phyloP scores from a whole-genome alignment of 1,140 invertebrate species.

The Magallana angulata region DNA sequence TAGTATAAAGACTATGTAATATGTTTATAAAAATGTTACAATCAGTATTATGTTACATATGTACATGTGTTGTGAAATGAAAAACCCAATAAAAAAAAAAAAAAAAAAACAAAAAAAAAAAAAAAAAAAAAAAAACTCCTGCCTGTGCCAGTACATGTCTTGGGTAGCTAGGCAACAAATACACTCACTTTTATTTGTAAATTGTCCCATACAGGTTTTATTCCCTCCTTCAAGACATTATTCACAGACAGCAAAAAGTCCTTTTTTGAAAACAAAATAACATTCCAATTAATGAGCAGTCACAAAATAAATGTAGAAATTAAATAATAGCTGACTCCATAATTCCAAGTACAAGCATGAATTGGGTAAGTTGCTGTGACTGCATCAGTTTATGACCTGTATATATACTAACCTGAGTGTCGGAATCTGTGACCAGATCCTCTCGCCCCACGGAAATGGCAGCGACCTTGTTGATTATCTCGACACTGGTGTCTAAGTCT shows the following conservation, averaged over 20 bases:
- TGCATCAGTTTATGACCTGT: too few relatives aligned
- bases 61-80: too few relatives aligned
- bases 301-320: too few relatives aligned
- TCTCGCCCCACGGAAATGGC: constrained; percentile 3
- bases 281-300: too few relatives aligned
- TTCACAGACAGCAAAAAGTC: constrained; percentile 3
- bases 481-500: constrained; percentile 15
- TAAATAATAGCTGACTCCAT: too few relatives aligned
- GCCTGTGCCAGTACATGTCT: not conserved
- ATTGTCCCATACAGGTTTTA: constrained; percentile 5
- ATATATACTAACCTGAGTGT: constrained; percentile 13
- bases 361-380: not conserved
- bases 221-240: constrained; percentile 11
- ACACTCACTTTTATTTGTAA: not conserved
- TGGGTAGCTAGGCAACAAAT: not conserved
- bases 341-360: too few relatives aligned
- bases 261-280: not conserved
- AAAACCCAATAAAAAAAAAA: too few relatives aligned
- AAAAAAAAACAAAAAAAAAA: too few relatives aligned
- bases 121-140: too few relatives aligned
- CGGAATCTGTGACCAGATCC: constrained; percentile 11
- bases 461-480: not conserved
- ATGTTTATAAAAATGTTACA: too few relatives aligned
- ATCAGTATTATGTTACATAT: too few relatives aligned
- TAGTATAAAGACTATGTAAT: too few relatives aligned